phyloP scores from a whole-genome alignment of 2,797 vertebrate species.

The Gallinago nigripennis region DNA sequence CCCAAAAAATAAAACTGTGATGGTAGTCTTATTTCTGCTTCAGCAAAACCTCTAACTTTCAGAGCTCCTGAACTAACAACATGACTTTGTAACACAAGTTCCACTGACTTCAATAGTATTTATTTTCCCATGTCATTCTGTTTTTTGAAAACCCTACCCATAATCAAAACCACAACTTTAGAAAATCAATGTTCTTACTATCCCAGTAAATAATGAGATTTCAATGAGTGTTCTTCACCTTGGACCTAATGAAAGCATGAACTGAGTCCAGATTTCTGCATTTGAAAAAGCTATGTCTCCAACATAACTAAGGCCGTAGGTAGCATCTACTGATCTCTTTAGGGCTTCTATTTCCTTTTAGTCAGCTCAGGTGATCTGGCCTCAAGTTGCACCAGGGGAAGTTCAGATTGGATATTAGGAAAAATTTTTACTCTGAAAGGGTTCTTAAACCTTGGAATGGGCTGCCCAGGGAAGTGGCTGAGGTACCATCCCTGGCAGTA shows the following conservation, averaged over 20 bases:
- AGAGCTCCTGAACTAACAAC: background rate
- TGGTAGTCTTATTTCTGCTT: background rate
- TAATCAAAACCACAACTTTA: background rate
- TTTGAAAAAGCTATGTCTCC: background rate
- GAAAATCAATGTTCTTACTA: background rate
- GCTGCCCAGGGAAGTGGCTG: too few species aligned
- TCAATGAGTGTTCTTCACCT: background rate
- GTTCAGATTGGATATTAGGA: too few species aligned
- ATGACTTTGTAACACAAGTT: background rate
- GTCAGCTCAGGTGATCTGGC: background rate
- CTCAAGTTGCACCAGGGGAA: too few species aligned
- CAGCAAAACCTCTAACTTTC: background rate
- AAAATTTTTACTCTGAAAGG: too few species aligned
- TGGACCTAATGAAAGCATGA: background rate
- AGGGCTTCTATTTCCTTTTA: background rate
- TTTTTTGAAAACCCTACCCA: background rate
- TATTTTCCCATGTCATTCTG: background rate
- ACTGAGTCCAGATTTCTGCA: background rate
- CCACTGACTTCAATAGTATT: background rate
- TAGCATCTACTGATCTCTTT: background rate
- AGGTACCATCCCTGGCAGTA: too few species aligned
- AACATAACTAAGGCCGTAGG: background rate
- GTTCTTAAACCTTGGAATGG: too few species aligned
- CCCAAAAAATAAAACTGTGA: background rate
- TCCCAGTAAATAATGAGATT: background rate